Evolutionary conservation across 2,888 invertebrate genomes (phyloP), one percentile per base, ranked within the genome.

Genomic region (Ectemnius continuus): DNA sequence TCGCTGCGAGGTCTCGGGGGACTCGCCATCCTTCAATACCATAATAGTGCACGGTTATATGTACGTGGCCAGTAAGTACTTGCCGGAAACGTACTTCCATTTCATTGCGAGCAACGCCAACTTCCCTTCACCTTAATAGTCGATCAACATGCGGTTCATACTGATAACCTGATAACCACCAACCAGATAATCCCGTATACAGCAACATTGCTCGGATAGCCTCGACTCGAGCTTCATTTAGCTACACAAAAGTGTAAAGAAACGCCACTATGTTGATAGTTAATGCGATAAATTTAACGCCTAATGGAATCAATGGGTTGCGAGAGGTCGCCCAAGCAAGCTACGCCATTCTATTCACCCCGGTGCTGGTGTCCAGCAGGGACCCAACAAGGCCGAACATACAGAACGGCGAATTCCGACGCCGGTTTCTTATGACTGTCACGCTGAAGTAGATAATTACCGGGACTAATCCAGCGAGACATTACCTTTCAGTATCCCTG

Each of bases 1-100:
- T 90, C 93, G 94, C 64, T 95, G 96, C 88, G 95, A 95, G 88
- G 95, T 95, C 14, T 95, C 95, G 0, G 94, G 94, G 0, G 95
- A 96, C 86, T 93, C 94, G 2, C 95, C 95, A 23, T 93, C 94
- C 81, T 95, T 95, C 91, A 94, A 94, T 89, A 95, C 95, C 0
- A 92, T 93, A 84, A 92, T 93, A 85, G 93, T 94, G 60, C 92
- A 93, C 46, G 94, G 94, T 61, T 94, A 94, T 79, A 93, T 95
- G 92, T 94, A 95, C 91, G 95, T 95, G 79, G 94, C 95, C 80
- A 94, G 95, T 95, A 91, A 94, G 94, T 94, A 89, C 36, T 76
- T 63, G n/a, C 18, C 26, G 61, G 67, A 71, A 70, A 65, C 16
- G 61, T 70, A 73, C 57, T 64, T 67, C 59, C 47, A 36, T 52